Evolutionary conservation across 2,797 vertebrate species (phyloP).

Genomic region (Platyrinchus mystaceus): DNA sequence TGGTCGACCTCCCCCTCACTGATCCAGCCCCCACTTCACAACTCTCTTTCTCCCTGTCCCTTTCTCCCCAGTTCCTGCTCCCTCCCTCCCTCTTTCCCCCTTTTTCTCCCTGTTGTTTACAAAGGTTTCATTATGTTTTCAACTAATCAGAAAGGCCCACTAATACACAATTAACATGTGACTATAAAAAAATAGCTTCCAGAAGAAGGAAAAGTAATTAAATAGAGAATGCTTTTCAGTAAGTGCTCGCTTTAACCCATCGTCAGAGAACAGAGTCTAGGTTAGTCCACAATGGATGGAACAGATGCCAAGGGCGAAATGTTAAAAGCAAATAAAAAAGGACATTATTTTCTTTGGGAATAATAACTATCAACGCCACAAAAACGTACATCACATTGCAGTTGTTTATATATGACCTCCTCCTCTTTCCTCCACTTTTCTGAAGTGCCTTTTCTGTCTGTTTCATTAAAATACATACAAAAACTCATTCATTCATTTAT

Average conservation of each 20-base stretch:
- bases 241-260: conserved; percentile 80
- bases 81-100: conserved; percentile 12
- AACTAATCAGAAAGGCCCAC: conserved; percentile 82
- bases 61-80: neutral
- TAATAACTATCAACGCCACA: conserved; percentile 71
- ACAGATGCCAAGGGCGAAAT: conserved; percentile 82
- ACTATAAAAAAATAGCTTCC: conserved; percentile 83
- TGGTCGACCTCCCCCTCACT: neutral
- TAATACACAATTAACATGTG: conserved; percentile 86
- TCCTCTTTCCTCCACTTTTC: conserved; percentile 31
- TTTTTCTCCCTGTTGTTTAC: conserved; percentile 79
- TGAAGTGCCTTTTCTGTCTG: conserved; percentile 38
- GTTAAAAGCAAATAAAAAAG: conserved; percentile 79
- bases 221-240: conserved; percentile 82
- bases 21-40: conserved; percentile 55
- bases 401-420: conserved; percentile 64
- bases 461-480: conserved; percentile 47
- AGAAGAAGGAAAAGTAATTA: conserved; percentile 85
- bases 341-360: conserved; percentile 76
- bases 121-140: conserved; percentile 86
- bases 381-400: conserved; percentile 60
- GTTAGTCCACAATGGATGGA: conserved; percentile 76
- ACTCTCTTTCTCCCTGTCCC: conserved; percentile 29
- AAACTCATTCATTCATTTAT: conserved; percentile 47
- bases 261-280: conserved; percentile 75